Conservation (phyloP, 2,113 vertebrate genomes). For the Prunella himalayana region DNA sequence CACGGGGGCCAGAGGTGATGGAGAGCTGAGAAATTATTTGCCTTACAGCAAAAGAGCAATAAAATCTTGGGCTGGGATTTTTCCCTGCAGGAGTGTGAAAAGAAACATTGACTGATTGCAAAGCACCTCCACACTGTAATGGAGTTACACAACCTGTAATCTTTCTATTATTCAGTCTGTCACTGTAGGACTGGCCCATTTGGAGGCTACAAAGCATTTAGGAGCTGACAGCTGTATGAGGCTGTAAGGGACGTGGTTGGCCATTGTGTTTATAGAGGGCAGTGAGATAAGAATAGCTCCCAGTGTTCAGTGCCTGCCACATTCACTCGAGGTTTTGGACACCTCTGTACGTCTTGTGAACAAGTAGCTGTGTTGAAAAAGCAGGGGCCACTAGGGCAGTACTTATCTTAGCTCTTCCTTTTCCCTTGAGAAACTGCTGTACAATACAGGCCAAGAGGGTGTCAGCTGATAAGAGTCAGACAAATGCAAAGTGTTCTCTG, state of each 20-base stretch:
- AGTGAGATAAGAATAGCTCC: constrained; percentile 4
- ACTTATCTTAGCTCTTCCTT: constrained; percentile 26
- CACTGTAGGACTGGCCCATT: not conserved
- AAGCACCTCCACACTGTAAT: not conserved
- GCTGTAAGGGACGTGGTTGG: not conserved
- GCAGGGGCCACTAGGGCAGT: not conserved
- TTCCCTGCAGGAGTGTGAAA: not conserved
- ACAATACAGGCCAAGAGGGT: not conserved
- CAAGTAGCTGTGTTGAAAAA: constrained; percentile 36
- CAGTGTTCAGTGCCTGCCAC: not conserved
- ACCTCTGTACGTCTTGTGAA: not conserved
- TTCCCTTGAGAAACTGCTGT: constrained; percentile 30
- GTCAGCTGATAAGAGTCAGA: constrained; percentile 43
- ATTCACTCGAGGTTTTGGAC: not conserved
- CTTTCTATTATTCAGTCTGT: not conserved
- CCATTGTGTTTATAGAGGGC: not conserved
- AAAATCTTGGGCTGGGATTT: not conserved
- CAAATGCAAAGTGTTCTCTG: not conserved
- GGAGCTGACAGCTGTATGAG: not conserved
- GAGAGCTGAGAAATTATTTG: not conserved
- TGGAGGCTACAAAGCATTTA: constrained; percentile 6
- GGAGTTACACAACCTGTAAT: not conserved
- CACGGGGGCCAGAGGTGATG: not conserved
- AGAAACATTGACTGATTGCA: not conserved
- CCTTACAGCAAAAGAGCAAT: not conserved